Conservation (phyloP, 1,140 invertebrate genomes). For the Neotoxoptera formosana region DNA sequence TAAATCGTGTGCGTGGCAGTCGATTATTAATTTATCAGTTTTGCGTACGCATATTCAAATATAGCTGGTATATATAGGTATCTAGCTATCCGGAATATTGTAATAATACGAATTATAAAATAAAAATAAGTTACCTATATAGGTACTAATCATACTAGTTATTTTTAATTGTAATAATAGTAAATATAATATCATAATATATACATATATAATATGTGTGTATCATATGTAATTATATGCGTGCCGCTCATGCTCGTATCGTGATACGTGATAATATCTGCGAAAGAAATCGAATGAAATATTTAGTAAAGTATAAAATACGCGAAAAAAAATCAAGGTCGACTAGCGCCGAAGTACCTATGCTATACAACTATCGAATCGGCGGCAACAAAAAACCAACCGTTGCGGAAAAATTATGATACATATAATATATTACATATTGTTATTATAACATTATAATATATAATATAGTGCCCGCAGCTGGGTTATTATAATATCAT, state of each 20-base stretch:
- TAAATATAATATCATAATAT: neutral
- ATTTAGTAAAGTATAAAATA: neutral
- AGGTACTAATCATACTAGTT: neutral
- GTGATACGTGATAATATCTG: conserved; percentile 16
- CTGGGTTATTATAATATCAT: neutral
- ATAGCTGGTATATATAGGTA: too few relatives aligned
- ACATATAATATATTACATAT: neutral
- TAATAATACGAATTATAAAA: conserved; percentile 13
- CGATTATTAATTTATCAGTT: neutral
- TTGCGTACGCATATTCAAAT: neutral
- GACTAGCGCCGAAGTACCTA: neutral
- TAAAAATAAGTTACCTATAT: neutral
- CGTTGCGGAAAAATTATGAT: neutral
- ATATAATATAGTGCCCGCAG: neutral
- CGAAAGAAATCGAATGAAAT: neutral
- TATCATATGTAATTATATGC: neutral
- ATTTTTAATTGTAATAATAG: conserved; percentile 15
- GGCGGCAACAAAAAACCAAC: neutral
- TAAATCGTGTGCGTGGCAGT: neutral
- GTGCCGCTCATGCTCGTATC: neutral
- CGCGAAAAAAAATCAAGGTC: neutral
- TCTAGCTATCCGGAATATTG: neutral
- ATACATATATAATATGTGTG: neutral
- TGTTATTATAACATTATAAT: too few relatives aligned
- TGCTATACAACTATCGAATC: neutral